Evolutionary conservation across 2,888 invertebrate genomes (phyloP).

Genomic region (Drosophila subquinaria): DNA sequence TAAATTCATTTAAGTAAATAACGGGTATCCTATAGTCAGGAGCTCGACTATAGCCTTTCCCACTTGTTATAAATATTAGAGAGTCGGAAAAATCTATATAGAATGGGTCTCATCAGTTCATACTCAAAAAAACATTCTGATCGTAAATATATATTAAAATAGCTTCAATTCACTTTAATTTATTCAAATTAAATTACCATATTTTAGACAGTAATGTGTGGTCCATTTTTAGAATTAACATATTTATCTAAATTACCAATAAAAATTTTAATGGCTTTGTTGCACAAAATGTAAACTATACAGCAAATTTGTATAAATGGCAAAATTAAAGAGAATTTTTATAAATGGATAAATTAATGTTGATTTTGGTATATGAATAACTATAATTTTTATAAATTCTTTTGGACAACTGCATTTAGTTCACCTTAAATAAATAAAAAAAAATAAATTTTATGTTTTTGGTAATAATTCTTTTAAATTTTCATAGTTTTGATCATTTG

Average conservation of each 20-base stretch:
- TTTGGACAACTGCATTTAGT: too few relatives aligned
- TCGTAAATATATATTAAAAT: too few relatives aligned
- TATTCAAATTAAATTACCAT: neutral
- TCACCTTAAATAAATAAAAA: too few relatives aligned
- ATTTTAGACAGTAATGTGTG: neutral
- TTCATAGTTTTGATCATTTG: neutral
- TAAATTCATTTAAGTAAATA: too few relatives aligned
- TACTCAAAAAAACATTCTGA: too few relatives aligned
- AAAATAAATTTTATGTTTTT: neutral
- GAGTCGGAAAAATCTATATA: too few relatives aligned
- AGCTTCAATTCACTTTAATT: neutral
- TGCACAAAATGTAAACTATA: slow-evolving; percentile 2
- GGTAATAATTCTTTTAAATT: neutral
- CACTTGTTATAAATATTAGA: too few relatives aligned
- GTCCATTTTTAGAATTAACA: slow-evolving; percentile 12
- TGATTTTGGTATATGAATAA: too few relatives aligned
- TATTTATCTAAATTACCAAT: slow-evolving; percentile 8
- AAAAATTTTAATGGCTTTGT: neutral
- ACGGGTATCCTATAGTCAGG: too few relatives aligned
- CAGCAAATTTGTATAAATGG: neutral
- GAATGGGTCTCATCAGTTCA: too few relatives aligned
- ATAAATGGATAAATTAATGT: neutral
- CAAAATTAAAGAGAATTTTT: neutral
- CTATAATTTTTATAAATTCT: too few relatives aligned
- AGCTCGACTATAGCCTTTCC: too few relatives aligned